phyloP scores from a whole-genome alignment of 2,113 vertebrate genomes.

The Charadrius vociferus region DNA sequence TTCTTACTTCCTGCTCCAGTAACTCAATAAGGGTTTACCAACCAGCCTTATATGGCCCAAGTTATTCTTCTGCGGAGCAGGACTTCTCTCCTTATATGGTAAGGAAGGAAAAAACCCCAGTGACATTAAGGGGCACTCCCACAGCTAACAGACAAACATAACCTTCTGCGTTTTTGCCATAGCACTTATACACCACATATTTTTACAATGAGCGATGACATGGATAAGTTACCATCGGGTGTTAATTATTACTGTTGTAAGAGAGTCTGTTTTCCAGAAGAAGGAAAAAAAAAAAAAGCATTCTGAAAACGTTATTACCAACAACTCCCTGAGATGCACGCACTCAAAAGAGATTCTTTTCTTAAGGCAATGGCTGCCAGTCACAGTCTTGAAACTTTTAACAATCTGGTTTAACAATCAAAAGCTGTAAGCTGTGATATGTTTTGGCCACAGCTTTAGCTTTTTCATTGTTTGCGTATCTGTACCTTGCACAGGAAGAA shows the following conservation, averaged over 20 bases:
- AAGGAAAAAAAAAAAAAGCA: background rate
- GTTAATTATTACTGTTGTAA: background rate
- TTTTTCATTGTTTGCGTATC: background rate
- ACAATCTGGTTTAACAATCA: constrained; percentile 4
- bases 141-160: constrained; percentile 55
- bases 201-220: constrained; percentile 16
- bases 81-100: constrained; percentile 84
- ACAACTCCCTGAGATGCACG: background rate
- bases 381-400: background rate
- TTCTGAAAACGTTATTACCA: background rate
- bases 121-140: constrained; percentile 71
- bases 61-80: constrained; percentile 43
- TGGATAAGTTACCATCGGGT: background rate
- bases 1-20: constrained; percentile 62
- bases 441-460: background rate
- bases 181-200: constrained; percentile 18
- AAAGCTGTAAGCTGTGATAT: background rate
- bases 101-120: constrained; percentile 62
- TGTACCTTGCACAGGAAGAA: constrained; percentile 9
- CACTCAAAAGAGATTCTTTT: background rate
- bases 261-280: background rate
- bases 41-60: constrained; percentile 58
- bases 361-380: background rate
- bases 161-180: background rate
- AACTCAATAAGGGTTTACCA: constrained; percentile 30